phyloP scores from a whole-genome alignment of 2,797 vertebrate species.

The Platyrinchus mystaceus region DNA sequence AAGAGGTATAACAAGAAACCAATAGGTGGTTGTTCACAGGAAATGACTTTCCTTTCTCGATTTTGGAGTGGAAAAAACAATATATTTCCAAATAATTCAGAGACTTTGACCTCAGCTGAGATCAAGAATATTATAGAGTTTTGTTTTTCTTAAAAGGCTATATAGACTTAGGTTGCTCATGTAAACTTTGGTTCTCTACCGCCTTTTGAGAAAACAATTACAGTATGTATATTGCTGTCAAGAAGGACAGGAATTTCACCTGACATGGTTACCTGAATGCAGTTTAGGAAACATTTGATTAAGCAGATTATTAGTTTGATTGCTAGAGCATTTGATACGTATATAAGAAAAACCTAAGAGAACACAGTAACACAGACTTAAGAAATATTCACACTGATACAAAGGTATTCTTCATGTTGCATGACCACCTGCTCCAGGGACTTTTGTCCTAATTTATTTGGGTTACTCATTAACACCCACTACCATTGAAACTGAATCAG shows the following conservation, averaged over 20 bases:
- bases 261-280: not conserved
- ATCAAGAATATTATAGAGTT: not conserved
- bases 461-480: not conserved
- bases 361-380: not conserved
- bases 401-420: not conserved
- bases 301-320: not conserved
- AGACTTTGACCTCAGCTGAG: not conserved
- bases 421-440: not conserved
- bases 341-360: not conserved
- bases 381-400: not conserved
- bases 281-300: not conserved
- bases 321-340: not conserved
- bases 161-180: not conserved
- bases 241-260: not conserved
- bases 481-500: not conserved
- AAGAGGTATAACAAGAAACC: not conserved
- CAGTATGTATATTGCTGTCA: not conserved
- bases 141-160: not conserved
- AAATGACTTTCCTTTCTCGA: not conserved
- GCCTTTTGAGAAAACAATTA: not conserved
- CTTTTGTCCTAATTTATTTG: not conserved
- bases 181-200: not conserved
- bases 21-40: not conserved
- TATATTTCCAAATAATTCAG: constrained; percentile 3
- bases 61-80: constrained; percentile 16